Conservation (phyloP, 1,140 invertebrate species). For the Monomorium pharaonis region DNA sequence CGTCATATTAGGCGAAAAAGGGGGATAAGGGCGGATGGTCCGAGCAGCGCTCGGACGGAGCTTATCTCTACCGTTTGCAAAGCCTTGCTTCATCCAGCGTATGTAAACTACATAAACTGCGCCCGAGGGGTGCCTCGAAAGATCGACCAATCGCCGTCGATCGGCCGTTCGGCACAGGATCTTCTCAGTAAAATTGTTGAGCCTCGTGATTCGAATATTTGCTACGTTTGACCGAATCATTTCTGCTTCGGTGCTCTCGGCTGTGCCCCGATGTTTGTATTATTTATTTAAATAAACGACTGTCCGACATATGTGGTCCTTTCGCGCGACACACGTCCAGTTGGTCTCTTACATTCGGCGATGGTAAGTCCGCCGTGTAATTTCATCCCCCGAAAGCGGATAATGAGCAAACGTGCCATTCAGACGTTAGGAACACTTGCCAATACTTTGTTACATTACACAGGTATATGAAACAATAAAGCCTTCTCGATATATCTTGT, state of each 20-base stretch:
- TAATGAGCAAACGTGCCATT: slow-evolving; percentile 13
- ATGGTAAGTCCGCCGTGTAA: slow-evolving; percentile 1
- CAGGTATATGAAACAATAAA: neutral
- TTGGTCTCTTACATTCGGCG: neutral
- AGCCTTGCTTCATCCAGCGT: slow-evolving; percentile 45
- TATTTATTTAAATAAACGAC: slow-evolving; percentile 59
- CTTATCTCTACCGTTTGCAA: slow-evolving; percentile 57
- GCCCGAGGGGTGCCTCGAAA: slow-evolving; percentile 45
- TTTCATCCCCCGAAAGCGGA: neutral
- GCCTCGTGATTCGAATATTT: slow-evolving; percentile 46
- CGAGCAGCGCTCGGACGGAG: slow-evolving; percentile 19
- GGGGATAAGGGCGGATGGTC: slow-evolving; percentile 43
- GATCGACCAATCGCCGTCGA: slow-evolving; percentile 51
- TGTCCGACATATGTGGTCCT: slow-evolving; percentile 50
- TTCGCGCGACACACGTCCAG: neutral
- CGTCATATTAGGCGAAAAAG: slow-evolving; percentile 58
- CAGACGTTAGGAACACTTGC: no score
- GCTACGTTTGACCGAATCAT: slow-evolving; percentile 55
- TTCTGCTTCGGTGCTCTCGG: slow-evolving; percentile 55
- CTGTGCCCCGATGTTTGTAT: slow-evolving; percentile 38
- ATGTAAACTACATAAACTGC: slow-evolving; percentile 69
- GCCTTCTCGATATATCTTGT: neutral
- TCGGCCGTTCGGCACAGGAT: slow-evolving; percentile 37
- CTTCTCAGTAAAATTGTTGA: slow-evolving; percentile 42
- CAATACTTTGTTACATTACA: neutral